These are phyloP conservation scores for Hydrolagus affinis DNA, from an alignment of 2,113 vertebrate genomes.

Conservation along the genomic window DNA sequence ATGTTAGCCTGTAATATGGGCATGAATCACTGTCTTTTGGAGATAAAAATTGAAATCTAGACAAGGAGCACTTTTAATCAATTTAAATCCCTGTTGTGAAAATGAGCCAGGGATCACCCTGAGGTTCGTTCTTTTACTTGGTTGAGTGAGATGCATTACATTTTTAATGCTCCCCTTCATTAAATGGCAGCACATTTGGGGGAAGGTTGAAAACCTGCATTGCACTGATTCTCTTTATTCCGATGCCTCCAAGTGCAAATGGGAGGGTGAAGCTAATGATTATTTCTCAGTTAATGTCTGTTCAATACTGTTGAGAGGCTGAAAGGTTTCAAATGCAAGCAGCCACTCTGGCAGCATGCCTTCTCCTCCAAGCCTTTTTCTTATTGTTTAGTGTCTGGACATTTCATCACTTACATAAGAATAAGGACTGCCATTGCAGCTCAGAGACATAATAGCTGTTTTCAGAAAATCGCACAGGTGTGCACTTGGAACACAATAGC, in stretches of 20 bases:
- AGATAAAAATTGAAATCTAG: background rate
- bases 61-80: background rate
- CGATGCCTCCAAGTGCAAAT: too few species aligned
- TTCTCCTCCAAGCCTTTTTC: background rate
- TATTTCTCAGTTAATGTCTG: background rate
- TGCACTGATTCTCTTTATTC: background rate
- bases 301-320: background rate
- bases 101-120: background rate
- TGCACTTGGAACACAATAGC: background rate
- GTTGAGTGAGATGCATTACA: too few species aligned
- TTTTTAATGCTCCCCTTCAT: background rate
- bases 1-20: background rate
- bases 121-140: conserved; percentile 13
- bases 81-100: background rate
- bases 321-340: background rate
- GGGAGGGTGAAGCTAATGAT: too few species aligned
- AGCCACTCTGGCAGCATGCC: background rate
- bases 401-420: background rate
- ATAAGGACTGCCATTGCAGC: background rate
- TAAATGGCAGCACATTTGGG: background rate
- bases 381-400: background rate
- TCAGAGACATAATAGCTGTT: background rate
- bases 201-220: background rate
- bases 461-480: background rate
- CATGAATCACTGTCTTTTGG: background rate